Base-by-base conservation (phyloP, 2,797 vertebrate species). In the Neopelma chrysocephalum region DNA sequence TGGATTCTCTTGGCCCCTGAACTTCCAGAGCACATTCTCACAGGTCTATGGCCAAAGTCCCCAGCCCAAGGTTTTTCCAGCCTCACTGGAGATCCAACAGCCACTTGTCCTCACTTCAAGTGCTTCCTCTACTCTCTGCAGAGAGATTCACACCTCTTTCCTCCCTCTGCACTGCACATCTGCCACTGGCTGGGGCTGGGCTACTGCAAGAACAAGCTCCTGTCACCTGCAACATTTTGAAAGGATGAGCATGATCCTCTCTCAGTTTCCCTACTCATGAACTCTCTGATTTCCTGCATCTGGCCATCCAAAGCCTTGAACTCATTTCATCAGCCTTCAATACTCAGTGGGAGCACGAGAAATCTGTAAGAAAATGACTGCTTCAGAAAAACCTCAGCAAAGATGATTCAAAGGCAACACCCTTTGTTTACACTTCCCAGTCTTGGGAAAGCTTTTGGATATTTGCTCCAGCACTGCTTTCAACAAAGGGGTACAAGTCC, bases 391-490 rank as follows among this genome's bases (percentile, higher is more conserved):
- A 6, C 26, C 57, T 29, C 20, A 29, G 21, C 71, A 57, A 79
- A 48, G 31, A 25, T 7, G 21, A 72, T 27, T 86, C 50, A 57
- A 72, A 93, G 7, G 15, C 6, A 69, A 11, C 8, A 36, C 26
- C 13, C 7, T 61, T 29, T 32, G 3, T 32, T 75, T 58, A 38
- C 9, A 17, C 19, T 48, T 18, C n/a, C 34, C 53, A 45, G 26
- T 22, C 56, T 54, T 40, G 34, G 66, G 31, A 82, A 66, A 78
- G 18, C 27, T 73, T 89, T 80, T 0, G 5, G 43, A 53, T 23
- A 4, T 82, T 51, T 62, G 36, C 11, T 70, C 1, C 0, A 62
- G 22, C 2, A 0, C 22, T 56, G 12, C 48, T 71, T 80, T 80
- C 48, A 73, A 26, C 15, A 68, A 65, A 65, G 11, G 6, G 4